Conservation (phyloP, 2,113 vertebrate genomes). For the Astur gentilis region DNA sequence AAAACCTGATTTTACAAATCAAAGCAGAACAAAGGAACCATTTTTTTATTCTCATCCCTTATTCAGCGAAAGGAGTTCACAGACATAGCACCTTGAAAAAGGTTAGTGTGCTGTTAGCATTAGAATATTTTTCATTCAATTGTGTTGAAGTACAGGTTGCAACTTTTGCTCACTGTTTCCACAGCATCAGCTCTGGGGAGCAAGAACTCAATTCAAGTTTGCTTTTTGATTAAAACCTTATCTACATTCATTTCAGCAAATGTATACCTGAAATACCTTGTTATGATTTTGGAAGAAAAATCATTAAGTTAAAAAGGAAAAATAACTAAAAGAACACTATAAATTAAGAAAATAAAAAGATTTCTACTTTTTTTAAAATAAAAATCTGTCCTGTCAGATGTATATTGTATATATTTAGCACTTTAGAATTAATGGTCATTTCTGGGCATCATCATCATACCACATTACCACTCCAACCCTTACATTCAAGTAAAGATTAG, state of each 20-base stretch:
- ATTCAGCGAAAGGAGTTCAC: background rate
- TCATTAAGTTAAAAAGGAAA: background rate
- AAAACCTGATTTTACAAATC: background rate
- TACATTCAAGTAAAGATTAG: background rate
- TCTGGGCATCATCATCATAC: background rate
- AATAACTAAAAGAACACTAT: background rate
- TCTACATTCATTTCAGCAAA: background rate
- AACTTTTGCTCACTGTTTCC: background rate
- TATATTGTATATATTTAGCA: background rate
- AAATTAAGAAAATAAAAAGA: slow-evolving; percentile 17
- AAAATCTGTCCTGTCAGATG: background rate
- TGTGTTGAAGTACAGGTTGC: background rate
- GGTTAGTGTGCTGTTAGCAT: background rate
- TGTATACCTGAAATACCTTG: background rate
- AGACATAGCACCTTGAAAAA: background rate
- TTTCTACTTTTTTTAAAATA: background rate
- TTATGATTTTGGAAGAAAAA: background rate
- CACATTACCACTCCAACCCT: background rate
- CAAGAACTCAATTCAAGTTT: background rate
- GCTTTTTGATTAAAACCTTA: background rate
- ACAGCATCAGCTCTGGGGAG: background rate
- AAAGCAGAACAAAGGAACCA: background rate
- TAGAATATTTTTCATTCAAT: background rate
- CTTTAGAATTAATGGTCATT: background rate
- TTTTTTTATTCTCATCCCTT: background rate